Evolutionary conservation across 2,797 vertebrate species (phyloP).

Genomic region (Choloepus didactylus): DNA sequence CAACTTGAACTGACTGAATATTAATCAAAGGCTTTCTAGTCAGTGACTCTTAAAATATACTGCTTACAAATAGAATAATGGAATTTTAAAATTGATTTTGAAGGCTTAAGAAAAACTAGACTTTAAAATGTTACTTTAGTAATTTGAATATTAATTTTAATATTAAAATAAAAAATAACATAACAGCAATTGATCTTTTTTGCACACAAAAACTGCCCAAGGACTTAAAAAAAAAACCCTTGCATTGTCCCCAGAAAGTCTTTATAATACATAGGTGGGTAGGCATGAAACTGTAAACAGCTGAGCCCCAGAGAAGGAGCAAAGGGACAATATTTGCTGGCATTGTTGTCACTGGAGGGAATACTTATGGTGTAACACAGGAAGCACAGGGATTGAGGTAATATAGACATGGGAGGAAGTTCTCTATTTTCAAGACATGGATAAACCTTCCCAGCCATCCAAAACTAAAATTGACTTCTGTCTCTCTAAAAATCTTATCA

Average conservation of each 20-base stretch:
- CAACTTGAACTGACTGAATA: constrained; percentile 18
- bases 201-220: not conserved
- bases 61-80: not conserved
- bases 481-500: not conserved
- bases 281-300: not conserved
- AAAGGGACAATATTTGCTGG: not conserved
- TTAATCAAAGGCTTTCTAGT: constrained; percentile 23
- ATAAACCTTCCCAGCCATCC: not conserved
- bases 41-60: not conserved
- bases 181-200: not conserved
- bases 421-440: constrained; percentile 1
- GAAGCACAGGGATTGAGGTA: not conserved
- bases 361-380: not conserved
- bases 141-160: constrained; percentile 13
- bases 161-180: not conserved
- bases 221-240: not conserved
- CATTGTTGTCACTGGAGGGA: not conserved
- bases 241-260: not conserved
- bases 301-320: not conserved
- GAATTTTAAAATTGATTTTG: not conserved
- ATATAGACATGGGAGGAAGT: not conserved
- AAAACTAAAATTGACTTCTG: not conserved
- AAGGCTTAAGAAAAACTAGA: not conserved
- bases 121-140: constrained; percentile 5
- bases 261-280: not conserved